These are phyloP conservation scores for Megaceryle alcyon DNA, from an alignment of 2,797 vertebrate species.

Conservation along the genomic window DNA sequence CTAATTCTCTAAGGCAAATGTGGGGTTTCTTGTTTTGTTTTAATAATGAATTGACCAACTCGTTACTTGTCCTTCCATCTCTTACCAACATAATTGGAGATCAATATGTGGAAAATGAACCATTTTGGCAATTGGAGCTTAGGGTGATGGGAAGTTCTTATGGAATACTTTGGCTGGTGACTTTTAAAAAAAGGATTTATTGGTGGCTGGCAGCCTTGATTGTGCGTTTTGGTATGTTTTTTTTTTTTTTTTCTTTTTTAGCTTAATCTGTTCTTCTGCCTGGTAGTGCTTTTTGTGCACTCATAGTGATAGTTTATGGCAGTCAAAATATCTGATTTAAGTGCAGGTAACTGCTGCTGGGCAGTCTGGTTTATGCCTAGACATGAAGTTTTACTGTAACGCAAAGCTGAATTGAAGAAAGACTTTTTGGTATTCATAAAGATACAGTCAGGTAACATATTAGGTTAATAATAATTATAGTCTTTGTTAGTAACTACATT, in stretches of 20 bases:
- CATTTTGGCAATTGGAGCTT: background rate
- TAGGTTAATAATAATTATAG: background rate
- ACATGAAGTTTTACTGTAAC: background rate
- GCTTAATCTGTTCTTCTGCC: background rate
- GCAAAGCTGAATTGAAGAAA: background rate
- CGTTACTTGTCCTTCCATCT: rapidly evolving
- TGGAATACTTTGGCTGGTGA: background rate
- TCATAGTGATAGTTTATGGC: background rate
- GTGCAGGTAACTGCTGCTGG: background rate
- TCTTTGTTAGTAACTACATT: background rate
- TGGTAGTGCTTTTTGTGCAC: background rate
- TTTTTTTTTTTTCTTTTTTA: background rate
- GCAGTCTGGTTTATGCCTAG: background rate
- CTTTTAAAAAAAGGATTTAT: background rate
- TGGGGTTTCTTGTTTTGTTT: background rate
- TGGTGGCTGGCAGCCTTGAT: background rate
- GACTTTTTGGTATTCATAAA: background rate
- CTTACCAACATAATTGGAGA: background rate
- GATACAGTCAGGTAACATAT: background rate
- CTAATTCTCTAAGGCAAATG: background rate
- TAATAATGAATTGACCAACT: background rate
- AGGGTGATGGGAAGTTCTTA: background rate
- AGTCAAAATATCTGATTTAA: background rate
- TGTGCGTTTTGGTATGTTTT: too few species aligned
- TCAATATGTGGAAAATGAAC: background rate